Evolutionary conservation across 2,888 invertebrate genomes (phyloP), one percentile per base, ranked within the genome.

Genomic region (Hoplodrina ambigua): DNA sequence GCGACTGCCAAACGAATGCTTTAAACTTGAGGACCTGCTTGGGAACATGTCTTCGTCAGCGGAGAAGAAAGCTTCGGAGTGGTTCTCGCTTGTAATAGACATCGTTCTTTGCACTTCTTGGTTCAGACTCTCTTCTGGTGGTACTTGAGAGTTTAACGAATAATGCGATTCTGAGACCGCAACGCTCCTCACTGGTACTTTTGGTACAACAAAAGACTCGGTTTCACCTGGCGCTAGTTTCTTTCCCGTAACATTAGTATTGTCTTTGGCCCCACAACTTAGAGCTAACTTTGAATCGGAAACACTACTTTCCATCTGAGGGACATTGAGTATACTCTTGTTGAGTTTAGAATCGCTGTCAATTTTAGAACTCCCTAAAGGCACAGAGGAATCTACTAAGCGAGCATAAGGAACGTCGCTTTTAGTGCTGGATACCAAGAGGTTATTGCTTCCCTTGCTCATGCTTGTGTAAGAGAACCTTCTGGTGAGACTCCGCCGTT

Each of bases 61-160:
- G 0, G 99, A 99, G 90, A 98, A 99, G 93, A 99, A 99, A 63
- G 98, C 97, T 92, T 99, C 99, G 0, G 98, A 98, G 85, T 98
- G 98, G 91, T 98, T 98, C 91, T 98, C 98, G 73, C 98, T 98
- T 1, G 98, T 98, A 89, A 98, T 97, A 0, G 98, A 98, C 88
- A 98, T 97, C 0, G 98, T 98, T 85, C 98, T 96, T 91, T 98
- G 98, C 0, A 97, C 97, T 92, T 97, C 97, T 84, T 96, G 96
- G 46, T 96, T 95, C 8, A 96, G 82, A 41, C 94, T 91, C 77
- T 97, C 97, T 58, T 97, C 97, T 1, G 96, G 96, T 53, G 96
- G 96, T 17, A 87, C 86, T 85, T 96, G 96, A 0, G 96, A 96
- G 72, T 96, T 96, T 1, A 97, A 90, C 0, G 97, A 97, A 86